Evolutionary conservation across 2,888 invertebrate genomes (phyloP), one percentile per base, ranked within the genome.

Genomic region (Oscheius myriophilus): DNA sequence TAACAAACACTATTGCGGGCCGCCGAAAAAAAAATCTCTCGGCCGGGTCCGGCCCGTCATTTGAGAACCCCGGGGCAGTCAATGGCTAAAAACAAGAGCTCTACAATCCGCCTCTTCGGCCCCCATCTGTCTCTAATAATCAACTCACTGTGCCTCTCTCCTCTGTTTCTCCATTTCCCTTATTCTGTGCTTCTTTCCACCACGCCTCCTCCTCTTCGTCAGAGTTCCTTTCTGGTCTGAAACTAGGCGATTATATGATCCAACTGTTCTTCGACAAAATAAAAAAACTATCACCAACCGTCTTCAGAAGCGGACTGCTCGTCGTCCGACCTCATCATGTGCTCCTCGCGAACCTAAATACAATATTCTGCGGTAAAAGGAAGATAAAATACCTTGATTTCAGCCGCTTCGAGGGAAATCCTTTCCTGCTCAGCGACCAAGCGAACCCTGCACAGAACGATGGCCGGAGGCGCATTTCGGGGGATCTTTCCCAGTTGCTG

Each of bases 271-370:
- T n/a, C 7, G 21, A n/a, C 7, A 49, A 18, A 21, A 3, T 49
- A 2, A 11, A 18, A 49, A 18, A 49, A 6, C n/a, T n/a, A n/a
- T n/a, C 3, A 33, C 33, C 33, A 3, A 33, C 33, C 33, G 33
- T 33, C 62, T 39, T 49, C 49, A 7, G 33, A 33, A n/a, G 23
- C 52, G 16, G 23, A 49, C 25, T 39, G 18, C 25, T 62, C 62
- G 25, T 64, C 64, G 23, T 63, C 63, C 11, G 51, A 39, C 39
- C 7, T 42, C 23, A 52, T 33, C 25, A 64, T 55, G 26, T 64
- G 54, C 25, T 54, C n/a, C n/a, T 39, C 54, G 21, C 39, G 16
- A 25, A 64, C 64, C 53, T 53, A 7, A 18, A 53, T 18, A 33
- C 9, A 33, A 33, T 3, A 33, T 6, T 33, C 9, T 6, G 33